phyloP scores from a whole-genome alignment of 2,113 vertebrate species.

The Eleginops maclovinus region DNA sequence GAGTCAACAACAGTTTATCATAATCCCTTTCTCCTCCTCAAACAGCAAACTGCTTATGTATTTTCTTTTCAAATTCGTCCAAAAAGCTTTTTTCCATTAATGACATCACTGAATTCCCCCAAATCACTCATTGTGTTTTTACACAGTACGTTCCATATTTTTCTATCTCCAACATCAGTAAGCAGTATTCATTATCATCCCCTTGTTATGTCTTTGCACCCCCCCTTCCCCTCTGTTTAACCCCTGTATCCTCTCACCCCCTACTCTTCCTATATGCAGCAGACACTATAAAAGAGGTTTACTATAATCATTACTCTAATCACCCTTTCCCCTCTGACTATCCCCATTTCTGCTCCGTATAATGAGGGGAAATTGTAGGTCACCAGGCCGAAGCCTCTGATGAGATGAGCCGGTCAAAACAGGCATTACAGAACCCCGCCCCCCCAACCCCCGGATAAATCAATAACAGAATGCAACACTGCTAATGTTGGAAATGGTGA shows the following conservation, averaged over 20 bases:
- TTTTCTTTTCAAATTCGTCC: background rate
- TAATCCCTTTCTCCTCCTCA: slow-evolving; percentile 48
- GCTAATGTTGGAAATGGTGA: slow-evolving; percentile 6
- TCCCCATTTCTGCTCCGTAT: slow-evolving; percentile 36
- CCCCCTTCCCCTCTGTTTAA: slow-evolving; percentile 10
- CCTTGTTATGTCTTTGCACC: background rate
- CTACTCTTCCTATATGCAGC: slow-evolving; percentile 6
- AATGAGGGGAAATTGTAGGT: slow-evolving; percentile 67
- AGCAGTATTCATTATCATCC: background rate
- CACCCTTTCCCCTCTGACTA: slow-evolving; percentile 45
- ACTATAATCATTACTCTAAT: slow-evolving; percentile 64
- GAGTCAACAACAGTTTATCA: slow-evolving; percentile 60
- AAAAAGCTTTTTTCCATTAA: background rate
- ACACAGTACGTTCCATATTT: background rate
- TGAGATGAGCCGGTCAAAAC: slow-evolving; percentile 27
- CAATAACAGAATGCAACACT: slow-evolving; percentile 2
- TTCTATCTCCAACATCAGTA: background rate
- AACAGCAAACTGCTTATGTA: background rate
- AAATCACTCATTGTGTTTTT: background rate
- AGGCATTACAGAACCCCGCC: slow-evolving; percentile 5
- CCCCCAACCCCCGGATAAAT: slow-evolving; percentile 19
- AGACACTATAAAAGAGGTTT: slow-evolving; percentile 55
- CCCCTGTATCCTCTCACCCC: slow-evolving; percentile 16
- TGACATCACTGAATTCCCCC: background rate
- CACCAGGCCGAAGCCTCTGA: slow-evolving; percentile 44